Evolutionary conservation across 2,888 invertebrate genomes (phyloP).

Genomic region (Pseudanteris insignis): DNA sequence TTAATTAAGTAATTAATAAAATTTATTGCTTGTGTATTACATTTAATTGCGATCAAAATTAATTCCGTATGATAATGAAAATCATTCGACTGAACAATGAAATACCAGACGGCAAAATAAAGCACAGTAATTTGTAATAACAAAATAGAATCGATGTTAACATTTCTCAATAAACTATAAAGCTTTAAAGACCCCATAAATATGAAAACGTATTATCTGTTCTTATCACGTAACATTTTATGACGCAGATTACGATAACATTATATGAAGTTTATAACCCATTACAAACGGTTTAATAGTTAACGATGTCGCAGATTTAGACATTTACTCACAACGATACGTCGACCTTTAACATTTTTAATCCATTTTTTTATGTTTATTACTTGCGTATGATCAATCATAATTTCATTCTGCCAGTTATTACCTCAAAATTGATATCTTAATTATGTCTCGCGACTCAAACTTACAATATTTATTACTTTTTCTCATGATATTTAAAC

Average conservation of each 20-base stretch:
- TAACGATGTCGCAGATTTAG: slow-evolving; percentile 41
- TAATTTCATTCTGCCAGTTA: slow-evolving; percentile 6
- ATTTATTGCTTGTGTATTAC: too few species aligned
- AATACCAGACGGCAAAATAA: too few species aligned
- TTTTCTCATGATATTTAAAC: too few species aligned
- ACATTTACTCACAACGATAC: slow-evolving; percentile 19
- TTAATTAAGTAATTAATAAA: slow-evolving; percentile 29
- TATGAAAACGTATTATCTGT: slow-evolving; percentile 36
- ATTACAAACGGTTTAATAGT: slow-evolving; percentile 39
- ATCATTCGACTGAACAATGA: too few species aligned
- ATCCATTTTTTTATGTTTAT: slow-evolving; percentile 17
- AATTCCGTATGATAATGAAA: too few species aligned
- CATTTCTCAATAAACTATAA: slow-evolving; percentile 33
- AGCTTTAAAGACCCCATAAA: slow-evolving; percentile 34
- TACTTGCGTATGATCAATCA: slow-evolving; percentile 16
- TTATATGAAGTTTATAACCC: slow-evolving; percentile 42
- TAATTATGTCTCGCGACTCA: slow-evolving; percentile 1
- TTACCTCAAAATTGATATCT: neutral
- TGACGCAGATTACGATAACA: slow-evolving; percentile 42
- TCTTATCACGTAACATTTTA: slow-evolving; percentile 41
- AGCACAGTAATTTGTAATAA: too few species aligned
- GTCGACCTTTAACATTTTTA: slow-evolving; percentile 24
- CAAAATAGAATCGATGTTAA: slow-evolving; percentile 19
- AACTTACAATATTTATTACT: too few species aligned
- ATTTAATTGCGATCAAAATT: too few species aligned